These are phyloP conservation scores for Incurvaria masculella DNA, from an alignment of 2,888 invertebrate genomes.

Conservation along the genomic window DNA sequence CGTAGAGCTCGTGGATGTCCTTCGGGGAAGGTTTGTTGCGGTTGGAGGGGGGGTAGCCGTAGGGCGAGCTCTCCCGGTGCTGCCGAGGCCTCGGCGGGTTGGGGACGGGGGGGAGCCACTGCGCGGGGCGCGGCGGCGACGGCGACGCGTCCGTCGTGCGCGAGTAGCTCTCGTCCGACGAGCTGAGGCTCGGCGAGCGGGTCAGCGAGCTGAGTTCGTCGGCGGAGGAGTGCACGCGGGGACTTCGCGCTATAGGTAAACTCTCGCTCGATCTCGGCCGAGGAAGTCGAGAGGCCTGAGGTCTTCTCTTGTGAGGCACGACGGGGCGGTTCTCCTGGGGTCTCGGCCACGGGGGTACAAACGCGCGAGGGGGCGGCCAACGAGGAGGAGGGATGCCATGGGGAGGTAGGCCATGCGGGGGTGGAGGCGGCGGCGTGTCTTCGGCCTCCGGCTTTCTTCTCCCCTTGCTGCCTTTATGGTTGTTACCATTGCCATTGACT, in stretches of 20 bases:
- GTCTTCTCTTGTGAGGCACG: slow-evolving; percentile 37
- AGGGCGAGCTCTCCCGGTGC: slow-evolving; percentile 17
- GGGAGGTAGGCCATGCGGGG: slow-evolving; percentile 59
- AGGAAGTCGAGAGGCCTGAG: slow-evolving; percentile 45
- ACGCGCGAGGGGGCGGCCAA: slow-evolving; percentile 50
- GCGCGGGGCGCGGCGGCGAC: slow-evolving; percentile 57
- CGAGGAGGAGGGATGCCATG: slow-evolving; percentile 29
- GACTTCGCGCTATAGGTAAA: slow-evolving; percentile 54
- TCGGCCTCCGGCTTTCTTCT: slow-evolving; percentile 44
- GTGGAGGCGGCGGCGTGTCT: slow-evolving; percentile 57
- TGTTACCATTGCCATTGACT: slow-evolving; percentile 29
- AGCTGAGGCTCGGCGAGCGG: slow-evolving; percentile 78
- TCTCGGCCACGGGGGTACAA: slow-evolving; percentile 64
- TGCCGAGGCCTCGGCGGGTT: slow-evolving; percentile 47
- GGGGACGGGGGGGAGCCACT: slow-evolving; percentile 48
- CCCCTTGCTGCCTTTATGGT: slow-evolving; percentile 46
- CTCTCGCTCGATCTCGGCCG: slow-evolving; percentile 68
- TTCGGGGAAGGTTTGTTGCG: slow-evolving; percentile 34
- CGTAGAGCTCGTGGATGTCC: slow-evolving; percentile 39
- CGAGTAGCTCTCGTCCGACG: slow-evolving; percentile 82
- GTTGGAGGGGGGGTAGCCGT: slow-evolving; percentile 61
- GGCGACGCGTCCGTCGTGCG: slow-evolving; percentile 71
- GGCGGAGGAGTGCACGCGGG: slow-evolving; percentile 72
- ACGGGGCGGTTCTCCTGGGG: slow-evolving; percentile 46
- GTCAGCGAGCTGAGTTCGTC: slow-evolving; percentile 80